Conservation (phyloP, 2,113 vertebrate species). For the Colinus virginianus region DNA sequence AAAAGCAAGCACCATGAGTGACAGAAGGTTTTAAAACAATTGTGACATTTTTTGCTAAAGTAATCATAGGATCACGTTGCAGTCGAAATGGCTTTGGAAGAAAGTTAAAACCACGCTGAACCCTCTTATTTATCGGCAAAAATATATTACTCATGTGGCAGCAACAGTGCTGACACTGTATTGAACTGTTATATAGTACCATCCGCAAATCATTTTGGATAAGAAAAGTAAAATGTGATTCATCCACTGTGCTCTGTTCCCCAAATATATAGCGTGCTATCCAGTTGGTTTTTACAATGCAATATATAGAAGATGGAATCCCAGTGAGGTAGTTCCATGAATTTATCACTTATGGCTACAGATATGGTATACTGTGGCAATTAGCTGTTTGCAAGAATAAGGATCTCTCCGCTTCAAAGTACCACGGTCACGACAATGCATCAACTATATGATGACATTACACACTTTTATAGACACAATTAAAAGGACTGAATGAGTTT, state of each 20-base stretch:
- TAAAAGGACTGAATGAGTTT: conserved; percentile 50
- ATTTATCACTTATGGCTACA: conserved; percentile 17
- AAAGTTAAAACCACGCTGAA: too few species aligned
- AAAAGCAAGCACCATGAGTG: not conserved
- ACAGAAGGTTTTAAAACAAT: not conserved
- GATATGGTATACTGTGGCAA: conserved; percentile 33
- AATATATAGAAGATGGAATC: not conserved
- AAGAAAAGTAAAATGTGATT: not conserved
- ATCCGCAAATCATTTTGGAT: not conserved
- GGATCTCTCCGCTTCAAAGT: conserved; percentile 13
- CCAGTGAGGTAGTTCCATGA: not conserved
- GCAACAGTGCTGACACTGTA: not conserved
- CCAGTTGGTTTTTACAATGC: not conserved
- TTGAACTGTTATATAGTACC: not conserved
- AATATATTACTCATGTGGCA: not conserved
- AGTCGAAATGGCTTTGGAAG: not conserved
- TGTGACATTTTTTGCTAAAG: not conserved
- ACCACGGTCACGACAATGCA: conserved; percentile 17
- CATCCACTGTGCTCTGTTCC: not conserved
- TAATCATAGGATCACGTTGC: not conserved
- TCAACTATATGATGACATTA: conserved; percentile 50
- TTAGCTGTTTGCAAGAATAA: conserved; percentile 28
- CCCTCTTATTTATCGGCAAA: not conserved
- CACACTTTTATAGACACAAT: conserved; percentile 52
- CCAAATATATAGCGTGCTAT: not conserved